phyloP scores from a whole-genome alignment of 2,113 vertebrate species.

The Maccullochella peelii region DNA sequence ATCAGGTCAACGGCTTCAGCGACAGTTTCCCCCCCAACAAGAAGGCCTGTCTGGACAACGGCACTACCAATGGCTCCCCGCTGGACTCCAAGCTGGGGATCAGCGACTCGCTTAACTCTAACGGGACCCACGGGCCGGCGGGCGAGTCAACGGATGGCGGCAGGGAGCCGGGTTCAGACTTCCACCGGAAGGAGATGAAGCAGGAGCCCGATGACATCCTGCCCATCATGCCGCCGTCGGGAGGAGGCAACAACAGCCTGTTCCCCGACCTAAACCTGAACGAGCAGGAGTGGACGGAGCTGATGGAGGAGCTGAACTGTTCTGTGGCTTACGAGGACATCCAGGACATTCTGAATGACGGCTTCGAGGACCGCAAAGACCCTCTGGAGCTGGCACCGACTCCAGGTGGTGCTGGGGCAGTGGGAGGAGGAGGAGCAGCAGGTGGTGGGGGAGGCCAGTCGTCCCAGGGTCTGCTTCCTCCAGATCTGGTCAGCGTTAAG shows the following conservation, averaged over 20 bases:
- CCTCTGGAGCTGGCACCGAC: slow-evolving; percentile 85
- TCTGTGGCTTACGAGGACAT: slow-evolving; percentile 96
- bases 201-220: slow-evolving; percentile 96
- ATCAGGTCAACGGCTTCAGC: slow-evolving; percentile 91
- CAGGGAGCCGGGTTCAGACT: slow-evolving; percentile 77
- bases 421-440: slow-evolving; percentile 58
- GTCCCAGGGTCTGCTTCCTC: slow-evolving; percentile 75
- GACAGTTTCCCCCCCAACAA: slow-evolving; percentile 91
- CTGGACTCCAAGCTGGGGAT: slow-evolving; percentile 87
- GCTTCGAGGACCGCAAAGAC: slow-evolving; percentile 96
- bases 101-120: slow-evolving; percentile 76
- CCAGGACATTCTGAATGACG: slow-evolving; percentile 96
- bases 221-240: slow-evolving; percentile 90
- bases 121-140: slow-evolving; percentile 82
- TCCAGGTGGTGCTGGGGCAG: slow-evolving; percentile 30
- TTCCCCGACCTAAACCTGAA: slow-evolving; percentile 97
- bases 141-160: slow-evolving; percentile 82
- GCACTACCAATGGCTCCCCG: slow-evolving; percentile 88
- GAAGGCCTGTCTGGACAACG: slow-evolving; percentile 89
- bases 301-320: slow-evolving; percentile 97
- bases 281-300: slow-evolving; percentile 98
- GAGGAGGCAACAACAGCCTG: slow-evolving; percentile 89
- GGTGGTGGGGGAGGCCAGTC: slow-evolving; percentile 31
- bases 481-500: slow-evolving; percentile 90
- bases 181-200: slow-evolving; percentile 93